These are phyloP conservation scores for Frankliniella fusca DNA, from an alignment of 2,888 invertebrate species.

Conservation along the genomic window DNA sequence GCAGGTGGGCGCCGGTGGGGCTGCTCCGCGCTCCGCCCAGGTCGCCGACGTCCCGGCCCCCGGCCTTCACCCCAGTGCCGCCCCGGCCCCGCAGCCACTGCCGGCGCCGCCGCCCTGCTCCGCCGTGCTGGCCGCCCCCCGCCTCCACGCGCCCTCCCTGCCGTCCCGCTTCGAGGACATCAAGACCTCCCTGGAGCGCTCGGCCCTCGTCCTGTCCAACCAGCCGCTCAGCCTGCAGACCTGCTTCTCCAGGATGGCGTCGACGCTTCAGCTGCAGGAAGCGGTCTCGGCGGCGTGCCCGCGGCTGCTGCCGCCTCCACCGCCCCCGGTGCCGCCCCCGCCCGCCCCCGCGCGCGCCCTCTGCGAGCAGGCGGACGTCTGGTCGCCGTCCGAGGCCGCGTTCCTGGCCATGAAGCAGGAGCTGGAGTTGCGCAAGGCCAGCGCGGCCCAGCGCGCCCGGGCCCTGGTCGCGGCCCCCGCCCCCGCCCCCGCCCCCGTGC, in stretches of 20 bases:
- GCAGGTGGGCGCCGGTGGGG: too few relatives aligned
- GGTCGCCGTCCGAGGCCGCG: not conserved
- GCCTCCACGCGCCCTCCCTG: not conserved
- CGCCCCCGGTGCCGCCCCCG: not conserved
- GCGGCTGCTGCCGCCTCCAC: not conserved
- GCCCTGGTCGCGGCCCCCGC: not conserved
- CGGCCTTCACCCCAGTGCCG: too few relatives aligned
- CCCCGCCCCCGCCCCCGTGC: not conserved
- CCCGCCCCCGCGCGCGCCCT: too few relatives aligned
- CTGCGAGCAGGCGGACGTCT: too few relatives aligned
- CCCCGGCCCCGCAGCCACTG: not conserved
- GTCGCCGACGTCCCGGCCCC: too few relatives aligned
- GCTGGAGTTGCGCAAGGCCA: conserved; percentile 1
- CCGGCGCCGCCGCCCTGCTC: not conserved
- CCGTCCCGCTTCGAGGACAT: conserved; percentile 16
- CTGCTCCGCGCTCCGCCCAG: too few relatives aligned
- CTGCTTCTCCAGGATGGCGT: not conserved
- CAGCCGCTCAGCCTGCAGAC: not conserved
- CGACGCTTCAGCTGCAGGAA: not conserved
- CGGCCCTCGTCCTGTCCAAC: not conserved
- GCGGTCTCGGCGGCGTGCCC: not conserved
- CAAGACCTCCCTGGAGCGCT: not conserved
- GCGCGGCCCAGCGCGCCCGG: not conserved
- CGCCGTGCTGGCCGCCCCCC: not conserved
- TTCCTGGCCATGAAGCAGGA: conserved; percentile 9